These are phyloP conservation scores for Drosophila mauritiana DNA, from an alignment of 1,140 invertebrate genomes.

Conservation along the genomic window DNA sequence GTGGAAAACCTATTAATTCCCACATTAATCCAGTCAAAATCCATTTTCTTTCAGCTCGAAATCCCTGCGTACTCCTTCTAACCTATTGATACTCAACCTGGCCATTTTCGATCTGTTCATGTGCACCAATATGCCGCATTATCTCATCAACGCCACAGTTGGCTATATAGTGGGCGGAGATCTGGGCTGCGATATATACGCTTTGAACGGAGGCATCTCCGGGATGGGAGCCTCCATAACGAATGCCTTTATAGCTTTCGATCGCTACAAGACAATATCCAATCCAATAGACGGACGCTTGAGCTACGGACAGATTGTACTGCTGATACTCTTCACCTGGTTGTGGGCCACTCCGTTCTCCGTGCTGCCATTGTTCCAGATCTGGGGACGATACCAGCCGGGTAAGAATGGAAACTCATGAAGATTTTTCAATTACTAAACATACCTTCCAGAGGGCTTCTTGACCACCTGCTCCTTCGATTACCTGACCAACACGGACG, in stretches of 20 bases:
- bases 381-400: slow-evolving; percentile 90
- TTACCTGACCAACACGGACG: slow-evolving; percentile 89
- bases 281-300: slow-evolving; percentile 90
- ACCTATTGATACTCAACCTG: slow-evolving; percentile 92
- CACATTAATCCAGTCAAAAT: too few species aligned
- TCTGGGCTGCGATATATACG: slow-evolving; percentile 90
- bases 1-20: slow-evolving; percentile 37
- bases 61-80: slow-evolving; percentile 90
- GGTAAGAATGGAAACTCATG: slow-evolving; percentile 84
- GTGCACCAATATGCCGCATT: slow-evolving; percentile 90
- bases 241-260: slow-evolving; percentile 91
- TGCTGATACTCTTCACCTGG: slow-evolving; percentile 89
- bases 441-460: slow-evolving; percentile 87
- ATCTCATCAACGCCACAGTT: slow-evolving; percentile 88
- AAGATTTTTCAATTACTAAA: not conserved
- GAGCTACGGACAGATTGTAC: slow-evolving; percentile 87
- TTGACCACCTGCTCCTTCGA: slow-evolving; percentile 91
- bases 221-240: slow-evolving; percentile 90
- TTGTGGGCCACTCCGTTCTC: slow-evolving; percentile 90
- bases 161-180: slow-evolving; percentile 88
- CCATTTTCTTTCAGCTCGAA: slow-evolving; percentile 86
- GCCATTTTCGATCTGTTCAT: slow-evolving; percentile 91
- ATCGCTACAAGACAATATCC: slow-evolving; percentile 90
- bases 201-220: slow-evolving; percentile 88
- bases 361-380: slow-evolving; percentile 87